Conservation (phyloP, 2,888 invertebrate species). For the Ceramica pisi region DNA sequence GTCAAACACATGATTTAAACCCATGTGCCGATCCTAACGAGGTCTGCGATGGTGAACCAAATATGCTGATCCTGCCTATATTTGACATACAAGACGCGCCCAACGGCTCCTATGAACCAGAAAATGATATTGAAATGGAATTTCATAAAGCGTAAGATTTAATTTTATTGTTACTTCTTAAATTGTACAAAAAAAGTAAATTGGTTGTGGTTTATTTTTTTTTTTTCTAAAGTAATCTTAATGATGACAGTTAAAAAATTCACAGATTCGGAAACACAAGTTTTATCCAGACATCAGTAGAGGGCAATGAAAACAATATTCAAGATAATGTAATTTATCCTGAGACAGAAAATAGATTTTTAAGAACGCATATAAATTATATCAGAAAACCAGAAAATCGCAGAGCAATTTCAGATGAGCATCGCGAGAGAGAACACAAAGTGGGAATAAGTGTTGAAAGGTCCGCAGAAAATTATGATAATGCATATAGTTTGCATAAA, state of each 20-base stretch:
- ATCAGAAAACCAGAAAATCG: neutral
- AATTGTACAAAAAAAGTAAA: neutral
- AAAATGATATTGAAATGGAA: slow-evolving; percentile 19
- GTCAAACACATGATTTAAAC: neutral
- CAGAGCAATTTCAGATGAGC: neutral
- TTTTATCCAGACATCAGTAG: slow-evolving; percentile 4
- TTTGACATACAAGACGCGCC: slow-evolving; percentile 37
- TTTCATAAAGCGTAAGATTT: slow-evolving; percentile 25
- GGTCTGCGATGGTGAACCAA: neutral
- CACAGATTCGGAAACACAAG: slow-evolving; percentile 41
- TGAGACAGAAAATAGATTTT: neutral
- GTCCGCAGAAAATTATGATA: slow-evolving; percentile 14
- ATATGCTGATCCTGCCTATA: slow-evolving; percentile 33
- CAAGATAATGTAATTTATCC: slow-evolving; percentile 5
- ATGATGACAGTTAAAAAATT: neutral
- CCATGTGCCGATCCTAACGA: slow-evolving; percentile 2
- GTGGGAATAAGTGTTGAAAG: slow-evolving; percentile 1
- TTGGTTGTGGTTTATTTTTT: neutral
- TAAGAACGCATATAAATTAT: neutral
- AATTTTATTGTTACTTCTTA: neutral
- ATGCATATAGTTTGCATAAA: slow-evolving; percentile 2
- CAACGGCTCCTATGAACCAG: slow-evolving; percentile 2
- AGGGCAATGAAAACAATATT: slow-evolving; percentile 6
- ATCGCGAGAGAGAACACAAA: neutral
- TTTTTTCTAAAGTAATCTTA: too few relatives aligned